phyloP scores from a whole-genome alignment of 2,113 vertebrate genomes.

The Hymenochirus boettgeri region DNA sequence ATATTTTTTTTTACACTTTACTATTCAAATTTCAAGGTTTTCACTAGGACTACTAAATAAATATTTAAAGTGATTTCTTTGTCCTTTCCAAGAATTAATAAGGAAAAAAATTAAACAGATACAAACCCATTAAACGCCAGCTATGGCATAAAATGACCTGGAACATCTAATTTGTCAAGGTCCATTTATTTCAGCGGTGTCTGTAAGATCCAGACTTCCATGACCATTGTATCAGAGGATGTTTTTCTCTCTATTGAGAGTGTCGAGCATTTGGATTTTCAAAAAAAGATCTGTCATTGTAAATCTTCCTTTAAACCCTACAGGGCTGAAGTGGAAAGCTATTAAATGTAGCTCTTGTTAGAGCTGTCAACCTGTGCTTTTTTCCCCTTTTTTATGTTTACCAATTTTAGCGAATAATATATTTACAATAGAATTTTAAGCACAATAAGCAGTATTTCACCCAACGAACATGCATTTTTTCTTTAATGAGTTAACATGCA shows the following conservation, averaged over 20 bases:
- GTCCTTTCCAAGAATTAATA: constrained; percentile 23
- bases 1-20: constrained; percentile 12
- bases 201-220: constrained; percentile 27
- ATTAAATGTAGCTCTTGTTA: constrained; percentile 34
- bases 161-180: constrained; percentile 42
- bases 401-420: constrained; percentile 8
- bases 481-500: too few relatives aligned
- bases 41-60: constrained; percentile 20
- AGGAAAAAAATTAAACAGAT: constrained; percentile 18
- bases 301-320: constrained; percentile 23
- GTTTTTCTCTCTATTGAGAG: constrained; percentile 36
- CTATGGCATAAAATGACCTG: constrained; percentile 33
- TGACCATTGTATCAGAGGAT: constrained; percentile 33
- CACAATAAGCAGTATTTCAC: not conserved
- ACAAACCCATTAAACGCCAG: constrained; percentile 19
- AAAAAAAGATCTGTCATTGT: constrained; percentile 35
- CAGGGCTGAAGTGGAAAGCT: constrained; percentile 10
- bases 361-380: constrained; percentile 24
- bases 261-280: constrained; percentile 24
- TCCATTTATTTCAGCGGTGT: constrained; percentile 32
- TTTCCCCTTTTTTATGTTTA: constrained; percentile 1
- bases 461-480: not conserved
- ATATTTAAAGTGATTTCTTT: constrained; percentile 40
- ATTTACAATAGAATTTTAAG: constrained; percentile 16
- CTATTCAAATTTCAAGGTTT: constrained; percentile 32